Base-by-base conservation (phyloP, 2,888 invertebrate species). In the Coenonympha glycerion region DNA sequence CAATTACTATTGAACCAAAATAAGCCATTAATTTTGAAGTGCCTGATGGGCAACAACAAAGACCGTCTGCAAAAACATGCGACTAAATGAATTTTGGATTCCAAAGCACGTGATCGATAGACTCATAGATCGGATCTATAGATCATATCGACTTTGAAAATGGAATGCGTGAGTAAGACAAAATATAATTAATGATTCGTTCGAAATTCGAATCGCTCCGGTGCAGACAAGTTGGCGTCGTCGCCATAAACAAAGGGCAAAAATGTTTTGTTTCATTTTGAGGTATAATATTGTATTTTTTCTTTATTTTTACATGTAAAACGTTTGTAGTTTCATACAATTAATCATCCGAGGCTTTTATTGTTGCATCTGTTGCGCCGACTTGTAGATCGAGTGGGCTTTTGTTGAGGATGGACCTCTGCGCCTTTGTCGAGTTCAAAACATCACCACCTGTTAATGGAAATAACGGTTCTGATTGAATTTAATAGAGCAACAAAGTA, bases 111-210 rank as follows among this genome's bases (percentile, higher is more conserved):
- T 87, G 87, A 87, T 87, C 84, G 86, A 87, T 87, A 81, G 86
- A 78, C 78, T 71, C 78, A 64, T 83, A 85, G 85, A 84, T 84
- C 83, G 66, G 77, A 86, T 85, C 85, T 82, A 87, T 86, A 86
- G 86, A 87, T 87, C 85, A 86, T 85, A 86, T 85, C 83, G 76
- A 73, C 66, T 69, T 81, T 60, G 73, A 84, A 86, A 85, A 85
- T 87, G 82, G 81, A 85, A 84, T 85, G 85, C 83, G 82, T 84
- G 86, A 86, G 87, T 87, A 86, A 86, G 87, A 86, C 87, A 85
- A 87, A 86, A 86, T 83, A 81, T 86, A 87, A 87, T 87, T 86
- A 86, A 87, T 87, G 84, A 81, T 84, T 69, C 74, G 73, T 79
- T 77, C 77, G 65, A 84, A 82, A 85, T 81, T 84, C 77, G 84